phyloP scores from a whole-genome alignment of 2,888 invertebrate species.

The Drosophila colorata region DNA sequence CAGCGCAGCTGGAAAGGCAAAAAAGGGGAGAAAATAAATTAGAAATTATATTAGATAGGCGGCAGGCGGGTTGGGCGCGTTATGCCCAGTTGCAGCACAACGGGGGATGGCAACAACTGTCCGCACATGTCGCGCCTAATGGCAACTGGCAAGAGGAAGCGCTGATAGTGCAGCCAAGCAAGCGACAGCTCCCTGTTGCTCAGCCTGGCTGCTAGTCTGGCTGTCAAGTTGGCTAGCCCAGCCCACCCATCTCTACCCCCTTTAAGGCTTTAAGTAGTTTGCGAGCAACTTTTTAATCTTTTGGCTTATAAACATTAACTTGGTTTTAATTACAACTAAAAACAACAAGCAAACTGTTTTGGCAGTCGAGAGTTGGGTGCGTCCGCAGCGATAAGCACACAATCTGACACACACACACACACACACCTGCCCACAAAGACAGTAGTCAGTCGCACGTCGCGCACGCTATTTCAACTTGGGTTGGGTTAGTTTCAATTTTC shows the following conservation, averaged over 20 bases:
- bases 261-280: conserved; percentile 29
- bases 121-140: conserved; percentile 53
- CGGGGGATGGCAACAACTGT: conserved; percentile 33
- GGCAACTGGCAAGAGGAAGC: conserved; percentile 44
- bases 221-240: not conserved
- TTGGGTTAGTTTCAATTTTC: conserved; percentile 80
- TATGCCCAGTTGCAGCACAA: not conserved
- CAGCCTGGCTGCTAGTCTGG: not conserved
- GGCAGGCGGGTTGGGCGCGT: conserved; percentile 12
- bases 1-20: conserved; percentile 60
- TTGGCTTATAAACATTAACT: conserved; percentile 81
- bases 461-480: conserved; percentile 70
- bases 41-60: conserved; percentile 55
- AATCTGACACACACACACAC: conserved; percentile 5
- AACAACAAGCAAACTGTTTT: conserved; percentile 39
- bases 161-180: conserved; percentile 45
- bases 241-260: not conserved
- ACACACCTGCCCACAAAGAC: conserved; percentile 25
- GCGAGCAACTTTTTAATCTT: conserved; percentile 70
- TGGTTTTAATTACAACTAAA: conserved; percentile 82
- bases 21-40: conserved; percentile 55
- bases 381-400: conserved; percentile 54
- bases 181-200: conserved; percentile 36
- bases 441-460: conserved; percentile 24
- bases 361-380: conserved; percentile 52